Evolutionary conservation across 2,888 invertebrate genomes (phyloP), one percentile per base, ranked within the genome.

Genomic region (Caenorhabditis macrosperma): DNA sequence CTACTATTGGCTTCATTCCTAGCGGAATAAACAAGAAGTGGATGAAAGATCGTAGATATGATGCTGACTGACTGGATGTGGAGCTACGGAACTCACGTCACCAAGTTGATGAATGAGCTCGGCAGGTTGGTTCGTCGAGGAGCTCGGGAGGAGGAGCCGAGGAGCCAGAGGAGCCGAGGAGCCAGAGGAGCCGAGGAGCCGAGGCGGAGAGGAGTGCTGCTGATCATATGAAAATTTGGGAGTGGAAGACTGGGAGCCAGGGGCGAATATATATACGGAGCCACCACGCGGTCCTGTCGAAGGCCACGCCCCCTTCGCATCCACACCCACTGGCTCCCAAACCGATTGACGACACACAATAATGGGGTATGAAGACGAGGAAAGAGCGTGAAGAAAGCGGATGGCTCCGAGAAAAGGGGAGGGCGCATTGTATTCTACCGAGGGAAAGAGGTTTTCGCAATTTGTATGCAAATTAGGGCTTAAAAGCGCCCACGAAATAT

Each of bases 391-490:
- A 10, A 24, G 26, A 24, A 28, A 26, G 26, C 26, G 38, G 41
- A 41, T 35, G 24, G 24, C 41, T n/a, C 50, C 5, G 52, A 66
- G 20, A 54, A 10, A 24, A 4, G 41, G 10, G 17, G 52, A 55
- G 35, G 24, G 17, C 20, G 35, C 44, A 44, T 35, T 26, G 60
- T 60, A 69, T 69, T 52, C 24, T 55, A 66, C 41, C 30, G 7
- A 50, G 17, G 22, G 50, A 30, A 38, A 24, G 35, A 63, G n/a
- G 15, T n/a, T 66, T 41, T 48, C 55, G 54, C 35, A 55, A 72
- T 74, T 59, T 74, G 52, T 74, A 74, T 74, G 74, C 57, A 74
- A 74, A 74, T 74, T 46, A 63, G 33, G 30, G 9, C 28, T 50
- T 38, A 50, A n/a, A n/a, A n/a, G n/a, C n/a, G n/a, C n/a, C n/a